Base-by-base conservation (phyloP, 2,888 invertebrate species). In the Thereva nobilitata region DNA sequence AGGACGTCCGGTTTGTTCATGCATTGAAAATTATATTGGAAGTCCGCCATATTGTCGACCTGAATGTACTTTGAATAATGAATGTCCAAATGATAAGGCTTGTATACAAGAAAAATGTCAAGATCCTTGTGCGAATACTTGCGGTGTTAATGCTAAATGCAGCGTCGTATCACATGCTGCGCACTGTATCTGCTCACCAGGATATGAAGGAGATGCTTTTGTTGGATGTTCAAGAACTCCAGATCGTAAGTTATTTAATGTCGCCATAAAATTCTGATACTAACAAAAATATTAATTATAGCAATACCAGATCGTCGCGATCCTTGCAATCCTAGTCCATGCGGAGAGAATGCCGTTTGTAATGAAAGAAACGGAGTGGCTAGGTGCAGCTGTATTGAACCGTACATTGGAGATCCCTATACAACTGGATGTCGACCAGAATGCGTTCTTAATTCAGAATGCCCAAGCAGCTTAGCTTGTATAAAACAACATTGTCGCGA, bases 391-490 rank as follows among this genome's bases (percentile, higher is more conserved):
- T 95, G 94, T 75, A 91, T 94, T 75, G 91, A 93, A 67, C 93
- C 93, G 4, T 92, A 93, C 75, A 87, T 91, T 70, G 94, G 94
- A 6, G 92, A 95, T 82, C 93, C 93, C 4, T 93, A 92, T 76
- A 86, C 87, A 10, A 89, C 90, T 12, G 93, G 93, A 41, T 95
- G 94, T 75, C 85, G 90, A 70, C 93, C 93, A 3, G 94, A 94
- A 81, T 94, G 94, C 78, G 86, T 89, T 8, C 86, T 88, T 71
- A 92, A 90, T 77, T 86, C 91, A 0, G 93, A 93, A 75, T 94
- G 94, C 77, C 85, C 90, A 5, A 87, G 86, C 72, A 85, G 89
- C 74, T 81, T 91, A 70, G 88, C 92, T 44, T 94, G 93, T 77
- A 83, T 93, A 53, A 90, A 91, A 67, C 91, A 91, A 74, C 91